Conservation (phyloP, 2,797 vertebrate species). For the Psittacula derbiana region DNA sequence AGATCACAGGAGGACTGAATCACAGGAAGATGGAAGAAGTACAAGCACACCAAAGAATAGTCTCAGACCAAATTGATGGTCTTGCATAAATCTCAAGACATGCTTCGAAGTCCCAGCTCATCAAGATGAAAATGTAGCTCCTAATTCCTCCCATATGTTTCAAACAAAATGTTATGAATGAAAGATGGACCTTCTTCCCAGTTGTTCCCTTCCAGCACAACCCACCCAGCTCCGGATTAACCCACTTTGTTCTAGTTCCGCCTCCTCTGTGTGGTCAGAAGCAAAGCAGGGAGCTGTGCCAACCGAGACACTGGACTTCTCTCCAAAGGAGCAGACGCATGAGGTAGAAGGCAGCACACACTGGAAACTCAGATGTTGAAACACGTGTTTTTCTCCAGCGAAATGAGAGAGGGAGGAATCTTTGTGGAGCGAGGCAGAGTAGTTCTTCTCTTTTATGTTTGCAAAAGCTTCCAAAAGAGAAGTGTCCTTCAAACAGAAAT, state of each 20-base stretch:
- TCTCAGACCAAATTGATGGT: neutral
- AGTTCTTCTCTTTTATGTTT: slow-evolving; percentile 4
- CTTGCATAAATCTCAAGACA: slow-evolving; percentile 17
- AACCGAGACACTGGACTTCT: neutral
- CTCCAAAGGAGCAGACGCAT: accelerated
- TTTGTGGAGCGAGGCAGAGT: neutral
- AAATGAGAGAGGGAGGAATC: neutral
- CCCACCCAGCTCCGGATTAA: neutral
- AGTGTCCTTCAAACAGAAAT: slow-evolving; percentile 9
- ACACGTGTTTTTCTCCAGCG: neutral
- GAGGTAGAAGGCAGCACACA: neutral
- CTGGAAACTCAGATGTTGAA: neutral
- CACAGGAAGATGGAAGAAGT: neutral
- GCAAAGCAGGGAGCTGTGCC: neutral
- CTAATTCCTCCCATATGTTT: slow-evolving; percentile 26
- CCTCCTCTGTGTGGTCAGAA: neutral
- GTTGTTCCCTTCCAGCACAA: neutral
- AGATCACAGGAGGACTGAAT: neutral
- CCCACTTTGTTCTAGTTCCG: neutral
- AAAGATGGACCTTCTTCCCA: neutral
- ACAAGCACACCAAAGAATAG: neutral
- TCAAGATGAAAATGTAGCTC: slow-evolving; percentile 17
- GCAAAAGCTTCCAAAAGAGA: neutral
- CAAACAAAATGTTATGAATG: slow-evolving; percentile 13
- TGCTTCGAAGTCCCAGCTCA: neutral